A percentile compares a stretch with the other conserved stretches of the same genome.
These are phyloP conservation scores for Pogonocherus hispidulus DNA, from an alignment of 2,888 invertebrate species.

Conservation along the genomic window DNA sequence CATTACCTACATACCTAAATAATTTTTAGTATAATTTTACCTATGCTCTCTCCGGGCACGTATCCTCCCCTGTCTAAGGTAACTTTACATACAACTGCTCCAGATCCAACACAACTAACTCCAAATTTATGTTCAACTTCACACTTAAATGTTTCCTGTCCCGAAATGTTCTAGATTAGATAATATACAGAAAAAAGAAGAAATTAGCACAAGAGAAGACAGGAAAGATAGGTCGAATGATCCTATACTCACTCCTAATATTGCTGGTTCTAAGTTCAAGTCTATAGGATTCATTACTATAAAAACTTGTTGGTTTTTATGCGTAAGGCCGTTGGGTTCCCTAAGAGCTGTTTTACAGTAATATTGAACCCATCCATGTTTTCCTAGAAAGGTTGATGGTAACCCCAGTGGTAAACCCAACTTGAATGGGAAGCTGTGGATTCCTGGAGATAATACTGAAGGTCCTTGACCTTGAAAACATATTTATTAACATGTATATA, in stretches of 20 bases:
- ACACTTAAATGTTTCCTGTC: conserved; percentile 89
- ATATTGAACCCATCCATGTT: conserved; percentile 96
- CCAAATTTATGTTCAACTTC: conserved; percentile 93
- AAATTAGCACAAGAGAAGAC: conserved; percentile 35
- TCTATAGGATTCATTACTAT: conserved; percentile 97
- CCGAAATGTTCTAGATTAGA: conserved; percentile 65
- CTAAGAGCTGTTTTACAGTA: conserved; percentile 91
- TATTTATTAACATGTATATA: conserved; percentile 2
- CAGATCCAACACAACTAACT: conserved; percentile 89
- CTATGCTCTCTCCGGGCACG: conserved; percentile 94
- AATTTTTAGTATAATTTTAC: no score
- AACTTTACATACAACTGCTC: conserved; percentile 88
- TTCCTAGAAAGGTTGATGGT: conserved; percentile 93
- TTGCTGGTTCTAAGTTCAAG: conserved; percentile 89
- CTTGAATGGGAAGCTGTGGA: conserved; percentile 96
- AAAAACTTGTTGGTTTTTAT: conserved; percentile 97
- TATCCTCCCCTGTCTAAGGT: conserved; percentile 92
- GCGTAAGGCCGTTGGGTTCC: conserved; percentile 90
- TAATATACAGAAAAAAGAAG: conserved; percentile 44
- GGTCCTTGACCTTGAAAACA: conserved; percentile 80
- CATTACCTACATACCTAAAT: no score
- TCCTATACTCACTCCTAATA: conserved; percentile 82
- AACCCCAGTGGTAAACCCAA: conserved; percentile 89
- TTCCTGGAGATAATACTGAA: conserved; percentile 89
- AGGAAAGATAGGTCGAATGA: conserved; percentile 22